Evolutionary conservation across 2,888 invertebrate species (phyloP).

Genomic region (Craniophora ligustri): DNA sequence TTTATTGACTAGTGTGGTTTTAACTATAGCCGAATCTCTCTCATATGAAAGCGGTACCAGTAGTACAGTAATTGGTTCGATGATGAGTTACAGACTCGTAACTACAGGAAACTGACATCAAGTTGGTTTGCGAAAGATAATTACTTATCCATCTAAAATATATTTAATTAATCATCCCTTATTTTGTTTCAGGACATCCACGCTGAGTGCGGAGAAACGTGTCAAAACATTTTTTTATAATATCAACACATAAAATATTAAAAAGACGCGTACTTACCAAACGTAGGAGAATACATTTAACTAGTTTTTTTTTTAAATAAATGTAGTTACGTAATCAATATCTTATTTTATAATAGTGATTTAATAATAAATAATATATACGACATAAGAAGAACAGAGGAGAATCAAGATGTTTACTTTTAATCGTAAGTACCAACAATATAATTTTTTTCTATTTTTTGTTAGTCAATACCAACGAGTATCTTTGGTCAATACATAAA

Average conservation of each 20-base stretch:
- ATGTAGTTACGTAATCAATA: not conserved
- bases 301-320: not conserved
- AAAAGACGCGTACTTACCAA: constrained; percentile 1
- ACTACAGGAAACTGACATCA: too few relatives aligned
- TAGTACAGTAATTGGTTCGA: too few relatives aligned
- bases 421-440: constrained; percentile 46
- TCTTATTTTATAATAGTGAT: not conserved
- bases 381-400: constrained; percentile 5
- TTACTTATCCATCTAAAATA: not conserved
- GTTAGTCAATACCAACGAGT: not conserved
- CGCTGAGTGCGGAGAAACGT: not conserved
- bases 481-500: too few relatives aligned
- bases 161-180: constrained; percentile 1
- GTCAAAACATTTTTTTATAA: constrained; percentile 1
- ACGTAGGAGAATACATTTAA: constrained; percentile 1
- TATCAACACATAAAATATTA: constrained; percentile 6
- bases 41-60: too few relatives aligned
- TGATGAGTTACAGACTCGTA: too few relatives aligned
- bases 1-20: too few relatives aligned
- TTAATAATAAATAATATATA: constrained; percentile 1
- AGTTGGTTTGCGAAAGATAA: too few relatives aligned
- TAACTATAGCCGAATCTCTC: too few relatives aligned
- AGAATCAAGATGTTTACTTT: constrained; percentile 27
- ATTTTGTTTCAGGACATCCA: constrained; percentile 41
- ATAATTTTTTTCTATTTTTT: not conserved